Base-by-base conservation (phyloP, 92 coral and sea anemone genomes). In the Epizoanthus rinbou region DNA sequence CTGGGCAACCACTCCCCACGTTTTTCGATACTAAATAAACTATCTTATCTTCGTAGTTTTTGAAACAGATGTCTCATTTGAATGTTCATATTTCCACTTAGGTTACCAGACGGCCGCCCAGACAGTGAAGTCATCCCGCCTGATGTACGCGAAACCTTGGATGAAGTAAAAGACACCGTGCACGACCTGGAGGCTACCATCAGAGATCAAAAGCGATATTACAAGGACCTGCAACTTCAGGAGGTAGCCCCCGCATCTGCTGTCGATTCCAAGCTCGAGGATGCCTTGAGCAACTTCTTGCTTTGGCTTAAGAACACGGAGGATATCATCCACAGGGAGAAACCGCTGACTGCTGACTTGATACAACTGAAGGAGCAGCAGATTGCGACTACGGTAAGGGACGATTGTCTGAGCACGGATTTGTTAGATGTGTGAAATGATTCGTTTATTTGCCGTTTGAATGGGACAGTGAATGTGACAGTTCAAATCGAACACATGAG, bases 291-390 rank as follows among this genome's bases (percentile, higher is more conserved):
- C 37, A 85, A 93, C 58, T 93, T 93, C 72, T 24, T 76, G 8
- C 79, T 84, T 1, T 96, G 99, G 99, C 86, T 96, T 14, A 76
- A 87, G 41, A 85, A 87, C 39, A 92, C 89, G 8, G 98, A 96
- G 81, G 92, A 93, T 18, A 80, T 89, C 57, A 90, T 92, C 14
- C 79, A 86, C 16, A 91, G 92, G 82, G 89, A 83, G 62, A 70
- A 84, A 28, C 96, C 92, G 6, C 81, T 90, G 67, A 88, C 87
- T 66, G 91, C 95, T 41, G 93, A 94, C 72, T 75, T 92, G 18
- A 69, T 86, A 22, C 88, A 88, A 21, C 89, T 96, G 65, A 90
- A 91, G 54, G 96, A 92, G 17, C 90, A 94, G n/a, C 94, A 94
- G 64, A 89, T 85, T 18, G 93, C 95, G 2, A 89, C 86, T 73